Conservation (phyloP, 2,888 invertebrate genomes). For the Spilosoma lubricipeda region DNA sequence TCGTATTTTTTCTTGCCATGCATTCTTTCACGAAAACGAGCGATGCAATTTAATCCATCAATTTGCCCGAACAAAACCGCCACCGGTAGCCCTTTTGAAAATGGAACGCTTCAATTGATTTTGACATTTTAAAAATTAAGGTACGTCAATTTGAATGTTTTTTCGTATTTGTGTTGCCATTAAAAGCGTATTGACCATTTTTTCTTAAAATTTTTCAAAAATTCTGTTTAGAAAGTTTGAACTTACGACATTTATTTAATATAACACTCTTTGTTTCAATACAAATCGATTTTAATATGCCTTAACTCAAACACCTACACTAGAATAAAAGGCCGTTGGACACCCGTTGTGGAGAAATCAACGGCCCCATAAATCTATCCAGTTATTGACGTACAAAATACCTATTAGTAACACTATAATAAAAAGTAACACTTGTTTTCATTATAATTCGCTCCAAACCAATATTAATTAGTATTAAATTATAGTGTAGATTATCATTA, state of each 20-base stretch:
- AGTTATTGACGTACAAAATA: conserved; percentile 1
- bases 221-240: not conserved
- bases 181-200: conserved; percentile 19
- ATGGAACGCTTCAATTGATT: conserved; percentile 63
- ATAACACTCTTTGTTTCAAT: not conserved
- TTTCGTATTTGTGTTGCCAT: conserved; percentile 38
- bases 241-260: not conserved
- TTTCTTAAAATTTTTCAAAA: not conserved
- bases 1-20: conserved; percentile 69
- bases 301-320: not conserved
- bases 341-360: not conserved
- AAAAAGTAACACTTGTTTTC: not conserved
- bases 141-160: conserved; percentile 45
- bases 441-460: conserved; percentile 8
- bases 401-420: not conserved
- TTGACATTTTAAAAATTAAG: conserved; percentile 58
- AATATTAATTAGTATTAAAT: conserved; percentile 12
- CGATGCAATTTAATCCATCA: conserved; percentile 75
- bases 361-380: not conserved
- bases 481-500: conserved; percentile 31
- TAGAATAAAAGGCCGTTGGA: not conserved
- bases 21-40: conserved; percentile 81
- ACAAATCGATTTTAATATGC: not conserved
- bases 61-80: conserved; percentile 72
- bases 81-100: conserved; percentile 75